Evolutionary conservation across 2,888 invertebrate species (phyloP), one percentile per base, ranked within the genome.

Genomic region (Coenonympha arcania): DNA sequence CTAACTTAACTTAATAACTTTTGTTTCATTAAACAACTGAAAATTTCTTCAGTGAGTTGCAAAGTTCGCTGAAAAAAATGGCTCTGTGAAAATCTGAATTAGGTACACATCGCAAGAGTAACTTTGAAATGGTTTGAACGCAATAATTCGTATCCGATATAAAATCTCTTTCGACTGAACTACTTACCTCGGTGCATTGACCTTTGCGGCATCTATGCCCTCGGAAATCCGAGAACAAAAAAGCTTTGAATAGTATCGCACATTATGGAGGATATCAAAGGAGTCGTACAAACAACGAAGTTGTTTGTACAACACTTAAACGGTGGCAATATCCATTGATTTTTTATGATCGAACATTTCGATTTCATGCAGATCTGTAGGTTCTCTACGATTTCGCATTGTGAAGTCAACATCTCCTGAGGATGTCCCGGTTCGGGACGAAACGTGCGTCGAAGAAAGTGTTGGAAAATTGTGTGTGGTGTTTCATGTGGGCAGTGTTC

Each of bases 121-220:
- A 49, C 26, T 52, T 55, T 30, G 19, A 47, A 18, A 28, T 43
- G 46, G 31, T 52, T 55, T 30, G 19, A 47, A 18, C 28, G 47
- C 47, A 50, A 44, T 44, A 40, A 39, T 43, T 22, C 15, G 40
- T 36, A 47, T 50, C 47, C 43, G 43, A 18, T 44, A 41, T 39
- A 37, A 33, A 48, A 44, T 40, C 36, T 47, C 34, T 26, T 44
- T 20, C 6, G 43, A 31, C 26, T 50, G 34, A 47, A 41, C 31
- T 54, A 51, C n/a, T n/a, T n/a, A n/a, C 33, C 15, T 19, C 24
- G 26, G 50, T 40, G 44, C 53, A 36, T 47, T 44, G 55, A 52
- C 28, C 49, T 36, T 40, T 16, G 40, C 20, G 34, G 39, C 9
- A 15, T 39, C 22, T 30, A 22, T 13, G 31, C 9, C 20, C 43